These are phyloP conservation scores for Fukomys damarensis DNA, from an alignment of 2,113 vertebrate genomes.

Conservation along the genomic window DNA sequence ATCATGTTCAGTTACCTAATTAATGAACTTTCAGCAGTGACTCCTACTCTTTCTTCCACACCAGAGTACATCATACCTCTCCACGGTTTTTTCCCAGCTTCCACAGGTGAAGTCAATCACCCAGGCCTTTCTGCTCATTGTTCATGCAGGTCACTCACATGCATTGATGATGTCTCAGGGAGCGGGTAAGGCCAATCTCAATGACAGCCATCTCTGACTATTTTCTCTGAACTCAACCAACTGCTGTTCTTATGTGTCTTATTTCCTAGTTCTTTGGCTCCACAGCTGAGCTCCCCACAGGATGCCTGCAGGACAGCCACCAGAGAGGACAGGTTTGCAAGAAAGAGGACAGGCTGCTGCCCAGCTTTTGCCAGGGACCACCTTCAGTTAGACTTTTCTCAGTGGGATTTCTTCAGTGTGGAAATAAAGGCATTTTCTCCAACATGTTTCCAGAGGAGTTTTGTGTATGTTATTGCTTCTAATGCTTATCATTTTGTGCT, in stretches of 20 bases:
- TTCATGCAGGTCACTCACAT: not conserved
- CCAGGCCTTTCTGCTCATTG: not conserved
- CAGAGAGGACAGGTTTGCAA: not conserved
- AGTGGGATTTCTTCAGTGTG: not conserved
- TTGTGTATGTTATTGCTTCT: not conserved
- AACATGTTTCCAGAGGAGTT: not conserved
- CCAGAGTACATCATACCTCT: not conserved
- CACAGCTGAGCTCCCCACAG: not conserved
- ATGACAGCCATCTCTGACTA: accelerated
- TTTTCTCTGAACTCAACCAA: not conserved
- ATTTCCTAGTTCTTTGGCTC: not conserved
- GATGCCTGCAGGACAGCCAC: too few relatives aligned
- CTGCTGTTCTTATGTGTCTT: not conserved
- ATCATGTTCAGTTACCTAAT: not conserved
- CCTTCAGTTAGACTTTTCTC: not conserved
- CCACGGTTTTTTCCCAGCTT: not conserved
- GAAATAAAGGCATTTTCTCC: not conserved
- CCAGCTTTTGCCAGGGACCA: not conserved
- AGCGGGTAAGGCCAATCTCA: accelerated
- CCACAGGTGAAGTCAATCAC: not conserved
- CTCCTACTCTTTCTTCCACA: not conserved
- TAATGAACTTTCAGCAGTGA: not conserved
- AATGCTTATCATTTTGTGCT: not conserved
- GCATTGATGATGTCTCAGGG: not conserved
- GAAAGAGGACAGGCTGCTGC: not conserved